Percentiles rank a stretch among this genome's conserved stretches.
phyloP scores from a whole-genome alignment of 1,140 invertebrate genomes.

The Drosophila saltans region DNA sequence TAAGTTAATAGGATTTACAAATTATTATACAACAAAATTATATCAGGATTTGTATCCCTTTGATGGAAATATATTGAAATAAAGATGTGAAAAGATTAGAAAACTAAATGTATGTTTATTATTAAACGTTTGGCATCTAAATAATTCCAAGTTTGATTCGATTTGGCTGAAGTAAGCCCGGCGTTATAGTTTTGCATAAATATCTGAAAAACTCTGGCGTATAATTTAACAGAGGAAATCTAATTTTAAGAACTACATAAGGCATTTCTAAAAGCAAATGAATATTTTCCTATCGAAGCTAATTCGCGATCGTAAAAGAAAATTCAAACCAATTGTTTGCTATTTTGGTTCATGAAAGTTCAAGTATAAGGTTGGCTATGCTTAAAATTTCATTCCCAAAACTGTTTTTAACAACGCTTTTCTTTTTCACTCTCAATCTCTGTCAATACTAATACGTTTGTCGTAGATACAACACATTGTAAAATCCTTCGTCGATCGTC shows the following conservation, averaged over 20 bases:
- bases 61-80: slow-evolving; percentile 49
- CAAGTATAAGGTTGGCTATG: slow-evolving; percentile 6
- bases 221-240: too few species aligned
- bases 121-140: too few species aligned
- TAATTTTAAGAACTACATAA: too few species aligned
- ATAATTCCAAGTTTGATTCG: too few species aligned
- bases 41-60: slow-evolving; percentile 3
- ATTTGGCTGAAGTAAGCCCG: too few species aligned
- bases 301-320: too few species aligned
- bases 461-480: slow-evolving; percentile 44
- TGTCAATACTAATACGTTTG: slow-evolving; percentile 10
- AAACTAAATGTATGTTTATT: neutral
- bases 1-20: slow-evolving; percentile 13
- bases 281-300: too few species aligned
- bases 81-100: slow-evolving; percentile 28
- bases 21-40: slow-evolving; percentile 6
- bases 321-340: too few species aligned
- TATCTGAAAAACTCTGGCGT: too few species aligned
- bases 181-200: too few species aligned
- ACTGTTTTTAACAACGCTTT: neutral
- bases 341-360: too few species aligned
- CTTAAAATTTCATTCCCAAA: slow-evolving; percentile 6
- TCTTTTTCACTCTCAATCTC: slow-evolving; percentile 10
- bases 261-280: too few species aligned
- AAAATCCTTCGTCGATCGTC: slow-evolving; percentile 55